Base-by-base conservation (phyloP, 2,888 invertebrate species). In the Drosophila anomalata region DNA sequence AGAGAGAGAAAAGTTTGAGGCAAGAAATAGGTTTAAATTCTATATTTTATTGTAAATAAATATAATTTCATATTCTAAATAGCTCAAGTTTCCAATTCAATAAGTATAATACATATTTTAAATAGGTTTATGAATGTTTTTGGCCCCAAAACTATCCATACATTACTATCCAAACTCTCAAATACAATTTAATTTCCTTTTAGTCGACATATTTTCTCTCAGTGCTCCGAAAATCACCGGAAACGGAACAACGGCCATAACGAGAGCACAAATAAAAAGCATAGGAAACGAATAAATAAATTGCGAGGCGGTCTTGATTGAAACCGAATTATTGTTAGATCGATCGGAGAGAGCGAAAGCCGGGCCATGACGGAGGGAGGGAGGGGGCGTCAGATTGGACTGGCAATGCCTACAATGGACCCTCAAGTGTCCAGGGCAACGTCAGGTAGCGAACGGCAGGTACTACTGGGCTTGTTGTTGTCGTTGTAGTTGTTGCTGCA, bases 301-400 rank as follows among this genome's bases (percentile, higher is more conserved):
- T 84, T 63, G 73, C 73, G 68, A 59, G 71, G 73, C 84, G 73
- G 73, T 78, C 52, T 79, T 75, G 82, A 86, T 79, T 88, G 77
- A 73, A 79, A 76, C 77, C 69, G 68, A 79, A 85, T 83, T 89
- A 83, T 90, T 90, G 90, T 90, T 90, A 87, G 90, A 90, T 90
- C 90, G 90, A 90, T 90, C 80, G 77, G 57, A 53, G 72, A 76
- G 75, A 79, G 66, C 73, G 80, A 86, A 86, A 79, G 82, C 84
- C 70, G 76, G 77, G 76, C 67, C 66, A 1, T 11, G 3, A 2
- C 29, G 29, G n/a, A 14, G 4, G n/a, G n/a, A 3, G 14, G 36
- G 41, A 4, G 42, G 20, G 42, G 42, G 17, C 9, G 44, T 44
- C 33, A 44, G 58, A 47, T 56, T 66, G 51, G 41, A 46, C 42